phyloP scores from a whole-genome alignment of 2,113 vertebrate species.

The Cariama cristata region DNA sequence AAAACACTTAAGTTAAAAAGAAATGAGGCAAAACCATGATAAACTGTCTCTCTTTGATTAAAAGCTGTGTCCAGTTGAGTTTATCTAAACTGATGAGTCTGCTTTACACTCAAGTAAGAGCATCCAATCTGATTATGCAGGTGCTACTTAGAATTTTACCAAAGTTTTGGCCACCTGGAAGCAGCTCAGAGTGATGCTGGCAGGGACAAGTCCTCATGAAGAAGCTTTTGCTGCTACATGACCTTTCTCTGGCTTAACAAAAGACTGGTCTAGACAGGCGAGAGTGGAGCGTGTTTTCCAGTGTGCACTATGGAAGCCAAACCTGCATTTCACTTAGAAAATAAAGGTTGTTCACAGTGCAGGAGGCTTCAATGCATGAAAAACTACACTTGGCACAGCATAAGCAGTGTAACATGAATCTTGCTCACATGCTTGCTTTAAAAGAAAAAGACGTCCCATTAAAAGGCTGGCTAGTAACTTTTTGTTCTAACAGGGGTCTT shows the following conservation, averaged over 20 bases:
- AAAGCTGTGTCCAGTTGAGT: neutral
- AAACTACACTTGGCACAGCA: neutral
- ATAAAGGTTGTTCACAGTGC: neutral
- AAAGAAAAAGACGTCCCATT: neutral
- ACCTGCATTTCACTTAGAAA: neutral
- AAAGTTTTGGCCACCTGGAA: neutral
- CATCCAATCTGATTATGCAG: neutral
- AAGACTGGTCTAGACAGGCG: neutral
- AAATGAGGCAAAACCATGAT: neutral
- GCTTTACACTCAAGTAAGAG: neutral
- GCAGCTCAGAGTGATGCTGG: neutral
- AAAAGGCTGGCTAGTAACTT: neutral
- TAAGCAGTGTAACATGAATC: neutral
- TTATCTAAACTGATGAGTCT: neutral
- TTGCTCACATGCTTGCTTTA: neutral
- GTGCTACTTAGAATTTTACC: neutral
- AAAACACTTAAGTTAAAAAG: neutral
- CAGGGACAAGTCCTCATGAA: neutral
- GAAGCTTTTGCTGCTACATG: neutral
- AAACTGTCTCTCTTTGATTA: neutral
- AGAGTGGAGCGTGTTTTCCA: neutral
- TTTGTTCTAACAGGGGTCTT: slow-evolving; percentile 85
- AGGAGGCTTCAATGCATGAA: neutral
- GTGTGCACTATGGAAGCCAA: neutral
- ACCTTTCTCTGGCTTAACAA: neutral